Conservation (phyloP, 2,113 vertebrate species). For the Rana temporaria region DNA sequence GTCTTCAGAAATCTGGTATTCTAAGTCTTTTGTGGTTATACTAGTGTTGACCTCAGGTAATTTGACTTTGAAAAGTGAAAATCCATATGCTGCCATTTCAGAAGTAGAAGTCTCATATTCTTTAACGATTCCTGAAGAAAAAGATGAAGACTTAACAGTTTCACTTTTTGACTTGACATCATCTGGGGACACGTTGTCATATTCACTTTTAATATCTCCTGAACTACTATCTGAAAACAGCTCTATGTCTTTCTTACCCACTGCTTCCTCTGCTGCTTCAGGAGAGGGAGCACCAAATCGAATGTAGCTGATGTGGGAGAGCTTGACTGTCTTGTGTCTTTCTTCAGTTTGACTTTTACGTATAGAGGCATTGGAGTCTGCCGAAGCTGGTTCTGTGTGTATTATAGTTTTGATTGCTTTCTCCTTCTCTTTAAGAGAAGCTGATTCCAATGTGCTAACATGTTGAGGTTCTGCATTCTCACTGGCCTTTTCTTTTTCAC, state of each 20-base stretch:
- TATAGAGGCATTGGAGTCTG: background rate
- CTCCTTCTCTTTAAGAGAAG: background rate
- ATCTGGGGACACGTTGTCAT: conserved; percentile 23
- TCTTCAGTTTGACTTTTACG: background rate
- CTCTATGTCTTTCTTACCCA: conserved; percentile 2
- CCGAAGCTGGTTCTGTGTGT: background rate
- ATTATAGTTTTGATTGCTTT: background rate
- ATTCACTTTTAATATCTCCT: conserved; percentile 19
- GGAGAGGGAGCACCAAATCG: conserved; percentile 4
- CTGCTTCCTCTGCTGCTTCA: background rate
- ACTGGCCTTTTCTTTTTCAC: background rate
- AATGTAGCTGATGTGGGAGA: conserved; percentile 8
- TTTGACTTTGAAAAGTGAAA: conserved; percentile 71
- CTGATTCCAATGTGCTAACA: background rate
- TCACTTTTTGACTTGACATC: background rate
- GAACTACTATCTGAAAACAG: conserved; percentile 19
- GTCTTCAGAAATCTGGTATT: background rate
- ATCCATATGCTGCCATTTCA: conserved; percentile 68
- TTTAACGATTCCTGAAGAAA: conserved; percentile 66
- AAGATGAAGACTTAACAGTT: background rate
- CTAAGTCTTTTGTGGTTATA: conserved; percentile 44
- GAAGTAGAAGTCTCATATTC: conserved; percentile 68
- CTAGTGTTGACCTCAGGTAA: conserved; percentile 61
- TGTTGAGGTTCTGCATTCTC: background rate
- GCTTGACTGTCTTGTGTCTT: background rate